Evolutionary conservation across 2,113 vertebrate species (phyloP).

Genomic region (Benitochromis conjunctus): DNA sequence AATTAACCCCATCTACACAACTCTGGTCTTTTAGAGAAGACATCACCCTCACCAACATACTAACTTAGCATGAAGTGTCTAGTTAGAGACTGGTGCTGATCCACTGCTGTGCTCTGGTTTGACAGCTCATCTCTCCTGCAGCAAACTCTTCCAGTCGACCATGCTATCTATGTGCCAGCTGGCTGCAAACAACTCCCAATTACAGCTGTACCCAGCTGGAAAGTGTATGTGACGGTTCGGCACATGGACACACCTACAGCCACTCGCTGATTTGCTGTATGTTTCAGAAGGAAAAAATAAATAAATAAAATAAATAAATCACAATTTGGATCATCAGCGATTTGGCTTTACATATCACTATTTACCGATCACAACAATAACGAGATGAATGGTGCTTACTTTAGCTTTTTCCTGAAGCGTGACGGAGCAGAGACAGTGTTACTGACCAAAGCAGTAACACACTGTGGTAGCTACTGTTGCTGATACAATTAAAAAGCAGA

Average conservation of each 20-base stretch:
- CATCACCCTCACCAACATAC: neutral
- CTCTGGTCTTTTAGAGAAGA: neutral
- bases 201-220: conserved; percentile 36
- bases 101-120: neutral
- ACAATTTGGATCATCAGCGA: neutral
- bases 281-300: neutral
- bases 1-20: neutral
- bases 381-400: neutral
- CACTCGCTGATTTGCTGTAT: neutral
- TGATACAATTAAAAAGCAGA: neutral
- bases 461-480: neutral
- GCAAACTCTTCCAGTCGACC: conserved; percentile 6
- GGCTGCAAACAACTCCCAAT: conserved; percentile 39
- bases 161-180: conserved; percentile 21
- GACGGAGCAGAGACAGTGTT: neutral
- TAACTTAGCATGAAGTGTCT: neutral
- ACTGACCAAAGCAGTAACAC: neutral
- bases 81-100: neutral
- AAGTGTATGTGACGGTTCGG: neutral
- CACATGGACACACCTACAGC: neutral
- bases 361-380: neutral
- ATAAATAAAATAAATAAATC: neutral
- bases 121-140: conserved; percentile 50
- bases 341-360: neutral
- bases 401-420: neutral